These are phyloP conservation scores for Nannobrachium achirus DNA, from an alignment of 2,113 vertebrate species.

Conservation along the genomic window DNA sequence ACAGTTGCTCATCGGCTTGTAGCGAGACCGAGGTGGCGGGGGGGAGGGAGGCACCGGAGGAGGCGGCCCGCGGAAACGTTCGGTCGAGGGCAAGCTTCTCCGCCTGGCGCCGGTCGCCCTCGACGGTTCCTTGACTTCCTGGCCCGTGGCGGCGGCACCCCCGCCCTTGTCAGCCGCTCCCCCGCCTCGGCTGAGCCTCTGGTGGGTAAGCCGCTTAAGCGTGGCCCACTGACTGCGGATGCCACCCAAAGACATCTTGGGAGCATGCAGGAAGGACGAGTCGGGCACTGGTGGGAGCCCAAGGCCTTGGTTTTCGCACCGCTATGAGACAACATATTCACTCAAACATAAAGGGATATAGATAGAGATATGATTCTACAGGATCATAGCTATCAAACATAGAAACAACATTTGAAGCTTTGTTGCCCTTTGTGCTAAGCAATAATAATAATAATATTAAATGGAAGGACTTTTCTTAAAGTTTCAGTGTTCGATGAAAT, in stretches of 20 bases:
- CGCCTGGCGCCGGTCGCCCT: conserved; percentile 13
- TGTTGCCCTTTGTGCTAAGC: no score
- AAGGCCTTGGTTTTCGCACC: conserved; percentile 17
- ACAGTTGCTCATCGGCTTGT: conserved; percentile 8
- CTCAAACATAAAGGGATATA: conserved; percentile 16
- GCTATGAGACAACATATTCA: conserved; percentile 58
- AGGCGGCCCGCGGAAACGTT: background rate
- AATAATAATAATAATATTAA: no score
- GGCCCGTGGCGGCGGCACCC: background rate
- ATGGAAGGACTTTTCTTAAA: no score
- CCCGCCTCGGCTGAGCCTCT: conserved; percentile 32
- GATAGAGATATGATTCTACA: background rate
- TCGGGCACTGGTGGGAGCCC: background rate
- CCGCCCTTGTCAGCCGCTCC: background rate
- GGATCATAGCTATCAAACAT: no score
- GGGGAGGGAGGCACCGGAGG: background rate
- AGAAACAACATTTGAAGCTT: no score
- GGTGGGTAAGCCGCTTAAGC: conserved; percentile 45
- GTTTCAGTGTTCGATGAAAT: no score
- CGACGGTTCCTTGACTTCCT: background rate
- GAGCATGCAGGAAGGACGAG: conserved; percentile 36
- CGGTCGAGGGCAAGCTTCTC: conserved; percentile 31
- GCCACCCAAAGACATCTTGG: conserved; percentile 22
- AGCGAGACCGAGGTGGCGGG: conserved; percentile 2
- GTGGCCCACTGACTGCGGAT: conserved; percentile 55